Percentiles rank a stretch among this genome's conserved stretches.
Evolutionary conservation across 2,797 vertebrate genomes (phyloP).

Genomic region (Apodemus agrarius): DNA sequence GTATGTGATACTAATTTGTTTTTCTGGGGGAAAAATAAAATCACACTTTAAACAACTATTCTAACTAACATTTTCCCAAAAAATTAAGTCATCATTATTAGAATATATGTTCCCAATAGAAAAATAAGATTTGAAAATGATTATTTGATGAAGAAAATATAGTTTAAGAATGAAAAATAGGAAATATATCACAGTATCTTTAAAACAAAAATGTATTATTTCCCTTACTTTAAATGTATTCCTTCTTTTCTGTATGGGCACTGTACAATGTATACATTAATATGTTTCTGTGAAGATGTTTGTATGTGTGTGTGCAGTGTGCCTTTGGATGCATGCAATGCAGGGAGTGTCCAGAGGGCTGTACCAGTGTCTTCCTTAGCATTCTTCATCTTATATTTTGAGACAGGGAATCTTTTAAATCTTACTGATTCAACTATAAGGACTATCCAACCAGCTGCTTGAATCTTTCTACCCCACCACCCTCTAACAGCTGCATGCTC

Average conservation of each 20-base stretch:
- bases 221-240: neutral
- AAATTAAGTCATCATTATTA: neutral
- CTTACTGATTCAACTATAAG: neutral
- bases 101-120: neutral
- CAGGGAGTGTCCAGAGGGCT: neutral
- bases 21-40: slow-evolving; percentile 12
- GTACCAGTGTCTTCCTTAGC: neutral
- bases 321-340: neutral
- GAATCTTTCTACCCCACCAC: neutral
- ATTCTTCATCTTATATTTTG: neutral
- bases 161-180: neutral
- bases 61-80: neutral
- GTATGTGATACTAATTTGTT: neutral
- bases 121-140: slow-evolving; percentile 4
- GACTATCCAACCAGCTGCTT: neutral
- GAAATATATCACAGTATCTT: neutral
- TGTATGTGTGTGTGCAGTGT: neutral
- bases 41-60: neutral
- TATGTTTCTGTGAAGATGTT: neutral
- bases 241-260: neutral
- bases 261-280: neutral
- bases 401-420: no score
- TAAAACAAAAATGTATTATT: neutral
- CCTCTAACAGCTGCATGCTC: no score
- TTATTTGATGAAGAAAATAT: slow-evolving; percentile 16